phyloP scores from a whole-genome alignment of 2,113 vertebrate genomes.

The Rattus rattus region DNA sequence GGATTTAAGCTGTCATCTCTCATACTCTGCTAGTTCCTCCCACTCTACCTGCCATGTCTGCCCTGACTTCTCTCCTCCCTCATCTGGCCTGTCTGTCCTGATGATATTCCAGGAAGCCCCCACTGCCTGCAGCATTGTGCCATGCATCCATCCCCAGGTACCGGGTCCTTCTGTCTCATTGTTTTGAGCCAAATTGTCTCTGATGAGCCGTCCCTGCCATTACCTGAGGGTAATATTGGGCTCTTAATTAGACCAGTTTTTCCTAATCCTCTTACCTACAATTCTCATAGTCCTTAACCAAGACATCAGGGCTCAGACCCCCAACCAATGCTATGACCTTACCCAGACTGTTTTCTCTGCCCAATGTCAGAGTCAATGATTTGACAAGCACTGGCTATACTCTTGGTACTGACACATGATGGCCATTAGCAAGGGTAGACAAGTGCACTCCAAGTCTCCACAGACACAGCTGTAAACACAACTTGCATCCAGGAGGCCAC shows the following conservation, averaged over 20 bases:
- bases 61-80: background rate
- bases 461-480: background rate
- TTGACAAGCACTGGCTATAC: background rate
- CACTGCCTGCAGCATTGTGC: rapidly evolving
- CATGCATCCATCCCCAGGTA: background rate
- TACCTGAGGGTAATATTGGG: background rate
- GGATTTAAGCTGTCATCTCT: background rate
- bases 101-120: background rate
- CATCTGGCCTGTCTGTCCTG: background rate
- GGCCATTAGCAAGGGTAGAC: background rate
- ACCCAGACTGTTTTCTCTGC: background rate
- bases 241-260: background rate
- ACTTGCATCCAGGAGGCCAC: background rate
- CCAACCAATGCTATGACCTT: background rate
- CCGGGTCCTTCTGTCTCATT: background rate
- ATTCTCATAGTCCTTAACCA: background rate
- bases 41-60: background rate
- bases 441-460: background rate
- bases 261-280: background rate
- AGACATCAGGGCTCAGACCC: background rate
- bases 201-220: background rate
- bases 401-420: background rate
- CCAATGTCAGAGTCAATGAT: background rate
- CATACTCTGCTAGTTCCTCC: background rate
- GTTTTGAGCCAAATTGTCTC: background rate